Base-by-base conservation (phyloP, 2,888 invertebrate genomes). In the Sabatieria punctata region DNA sequence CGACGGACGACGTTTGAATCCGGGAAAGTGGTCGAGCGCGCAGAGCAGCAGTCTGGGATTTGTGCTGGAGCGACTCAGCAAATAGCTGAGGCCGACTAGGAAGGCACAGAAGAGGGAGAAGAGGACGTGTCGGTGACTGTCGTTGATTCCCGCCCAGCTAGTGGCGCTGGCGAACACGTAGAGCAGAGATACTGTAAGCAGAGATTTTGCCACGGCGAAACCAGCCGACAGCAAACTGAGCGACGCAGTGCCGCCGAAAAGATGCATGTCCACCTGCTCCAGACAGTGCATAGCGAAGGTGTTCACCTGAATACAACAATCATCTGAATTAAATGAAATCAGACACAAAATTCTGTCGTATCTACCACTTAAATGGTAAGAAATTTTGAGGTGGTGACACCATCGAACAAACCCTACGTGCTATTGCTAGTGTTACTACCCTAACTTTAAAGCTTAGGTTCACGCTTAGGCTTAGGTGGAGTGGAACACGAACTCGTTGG, bases 271-370 rank as follows among this genome's bases (percentile, higher is more conserved):
- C 36, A 74, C 60, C 61, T 97, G 97, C 67, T 97, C 97, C 55
- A 93, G 72, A n/a, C 88, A 71, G 68, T 93, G 95, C 82, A 91
- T 85, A 8, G 81, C 68, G 66, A 95, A 91, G 1, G 97, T 97
- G 65, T 91, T 93, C 46, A 95, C 82, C 61, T 74, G 93, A 23
- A 18, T 18, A 39, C 25, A 2, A 22, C 47, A 13, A 19, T 24
- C 26, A 47, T 23, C 13, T 15, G 25, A 43, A 23, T 18, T 48
- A 2, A 26, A 41, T 13, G 19, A 49, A 30, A 1, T n/a, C 25
- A n/a, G n/a, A n/a, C n/a, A n/a, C n/a, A n/a, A n/a, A n/a, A n/a
- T n/a, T n/a, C n/a, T n/a, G n/a, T n/a, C n/a, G n/a, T n/a, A n/a
- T n/a, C n/a, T n/a, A n/a, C n/a, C n/a, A n/a, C n/a, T n/a, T n/a